A percentile compares a stretch with the other conserved stretches of the same genome.
These are phyloP conservation scores for Gryllus bimaculatus DNA, from an alignment of 1,140 invertebrate genomes.

Conservation along the genomic window DNA sequence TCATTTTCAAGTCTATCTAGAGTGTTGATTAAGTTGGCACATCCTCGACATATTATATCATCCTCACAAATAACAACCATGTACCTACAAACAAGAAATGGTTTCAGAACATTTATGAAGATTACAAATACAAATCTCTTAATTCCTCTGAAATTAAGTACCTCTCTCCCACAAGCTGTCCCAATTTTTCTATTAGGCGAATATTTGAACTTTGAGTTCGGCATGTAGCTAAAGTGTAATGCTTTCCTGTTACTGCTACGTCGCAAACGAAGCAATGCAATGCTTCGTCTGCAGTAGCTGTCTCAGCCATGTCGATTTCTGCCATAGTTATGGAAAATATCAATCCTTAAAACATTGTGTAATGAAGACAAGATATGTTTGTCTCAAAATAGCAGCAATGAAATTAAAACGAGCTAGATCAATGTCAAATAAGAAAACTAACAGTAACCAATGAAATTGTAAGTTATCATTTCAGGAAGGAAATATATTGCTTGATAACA, in stretches of 20 bases:
- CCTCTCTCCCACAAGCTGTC: conserved; percentile 37
- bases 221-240: conserved; percentile 33
- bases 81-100: conserved; percentile 30
- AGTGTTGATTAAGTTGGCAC: conserved; percentile 35
- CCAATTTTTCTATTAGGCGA: conserved; percentile 35
- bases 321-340: not conserved
- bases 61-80: conserved; percentile 38
- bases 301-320: not conserved
- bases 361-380: not conserved
- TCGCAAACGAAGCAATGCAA: conserved; percentile 35
- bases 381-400: not conserved
- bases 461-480: not conserved
- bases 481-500: not conserved
- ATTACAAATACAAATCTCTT: not conserved
- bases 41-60: conserved; percentile 37
- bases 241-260: conserved; percentile 28
- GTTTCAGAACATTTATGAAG: not conserved
- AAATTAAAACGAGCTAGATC: not conserved
- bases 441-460: not conserved
- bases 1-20: conserved; percentile 35
- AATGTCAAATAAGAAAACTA: not conserved
- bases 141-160: conserved; percentile 22
- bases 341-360: not conserved
- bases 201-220: conserved; percentile 32
- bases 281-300: not conserved